Percentiles rank a stretch among this genome's conserved stretches.
phyloP scores from a whole-genome alignment of 2,113 vertebrate species.

The Excalfactoria chinensis region DNA sequence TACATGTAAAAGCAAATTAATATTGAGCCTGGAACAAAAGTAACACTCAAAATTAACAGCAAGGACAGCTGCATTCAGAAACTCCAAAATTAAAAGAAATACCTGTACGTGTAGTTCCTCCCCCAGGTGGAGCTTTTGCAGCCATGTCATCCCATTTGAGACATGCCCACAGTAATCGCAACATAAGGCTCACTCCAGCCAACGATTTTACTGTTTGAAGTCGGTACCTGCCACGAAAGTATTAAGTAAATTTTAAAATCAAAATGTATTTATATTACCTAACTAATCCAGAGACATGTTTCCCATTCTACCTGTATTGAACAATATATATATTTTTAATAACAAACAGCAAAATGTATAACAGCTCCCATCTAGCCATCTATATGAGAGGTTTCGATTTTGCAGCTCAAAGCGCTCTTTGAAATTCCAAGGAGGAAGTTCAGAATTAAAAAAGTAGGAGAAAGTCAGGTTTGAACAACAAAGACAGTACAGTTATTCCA shows the following conservation, averaged over 20 bases:
- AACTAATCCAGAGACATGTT: not conserved
- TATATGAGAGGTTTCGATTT: not conserved
- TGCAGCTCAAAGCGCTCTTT: not conserved
- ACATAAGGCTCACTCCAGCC: slow-evolving; percentile 96
- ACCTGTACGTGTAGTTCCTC: slow-evolving; percentile 96
- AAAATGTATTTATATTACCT: not conserved
- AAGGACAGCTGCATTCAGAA: not conserved
- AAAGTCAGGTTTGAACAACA: not conserved
- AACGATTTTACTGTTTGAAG: slow-evolving; percentile 95
- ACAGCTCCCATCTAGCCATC: not conserved
- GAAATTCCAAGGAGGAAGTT: not conserved
- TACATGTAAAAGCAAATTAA: not conserved
- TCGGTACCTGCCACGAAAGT: slow-evolving; percentile 84
- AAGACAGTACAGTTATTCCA: not conserved
- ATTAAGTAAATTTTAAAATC: not conserved
- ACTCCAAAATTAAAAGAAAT: not conserved
- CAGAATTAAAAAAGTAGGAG: not conserved
- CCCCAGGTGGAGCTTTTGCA: slow-evolving; percentile 93
- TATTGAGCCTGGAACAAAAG: not conserved
- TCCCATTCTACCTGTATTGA: not conserved
- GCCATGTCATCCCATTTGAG: slow-evolving; percentile 99
- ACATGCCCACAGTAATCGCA: slow-evolving; percentile 94
- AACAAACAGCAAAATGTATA: not conserved
- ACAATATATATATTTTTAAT: not conserved
- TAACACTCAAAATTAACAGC: not conserved